phyloP scores from a whole-genome alignment of 1,140 invertebrate species.

The Phymorhynchus buccinoides region DNA sequence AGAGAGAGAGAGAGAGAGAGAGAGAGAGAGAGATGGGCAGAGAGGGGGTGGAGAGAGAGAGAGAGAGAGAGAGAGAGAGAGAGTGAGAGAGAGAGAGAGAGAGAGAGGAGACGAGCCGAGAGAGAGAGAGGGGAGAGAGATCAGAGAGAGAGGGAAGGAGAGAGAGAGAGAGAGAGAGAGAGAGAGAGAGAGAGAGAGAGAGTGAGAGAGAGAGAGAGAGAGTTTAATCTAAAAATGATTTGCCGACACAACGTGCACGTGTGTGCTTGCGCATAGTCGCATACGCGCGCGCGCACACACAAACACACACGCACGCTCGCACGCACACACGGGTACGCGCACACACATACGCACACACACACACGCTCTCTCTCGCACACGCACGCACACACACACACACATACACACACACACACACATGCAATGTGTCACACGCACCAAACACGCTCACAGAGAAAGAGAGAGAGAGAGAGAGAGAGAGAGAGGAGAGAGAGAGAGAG shows the following conservation, averaged over 20 bases:
- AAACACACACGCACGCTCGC: no score
- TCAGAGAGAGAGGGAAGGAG: not conserved
- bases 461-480: not conserved
- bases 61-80: not conserved
- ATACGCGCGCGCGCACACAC: no score
- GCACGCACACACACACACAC: no score
- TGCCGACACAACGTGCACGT: no score
- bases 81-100: not conserved
- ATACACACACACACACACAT: no score
- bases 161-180: slow-evolving; percentile 5
- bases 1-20: not conserved
- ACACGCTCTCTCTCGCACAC: no score
- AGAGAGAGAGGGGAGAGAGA: not conserved
- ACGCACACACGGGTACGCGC: no score
- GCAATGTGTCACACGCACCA: no score
- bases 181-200: slow-evolving; percentile 13
- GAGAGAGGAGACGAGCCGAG: not conserved
- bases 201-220: not conserved
- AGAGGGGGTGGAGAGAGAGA: not conserved
- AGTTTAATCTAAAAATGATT: no score
- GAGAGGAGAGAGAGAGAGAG: not conserved
- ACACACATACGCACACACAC: no score
- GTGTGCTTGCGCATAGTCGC: no score
- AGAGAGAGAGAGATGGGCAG: not conserved
- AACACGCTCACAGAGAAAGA: no score